A percentile compares a stretch with the other conserved stretches of the same genome.
Conservation (phyloP, 2,888 invertebrate genomes). For the Steromphala cineraria region DNA sequence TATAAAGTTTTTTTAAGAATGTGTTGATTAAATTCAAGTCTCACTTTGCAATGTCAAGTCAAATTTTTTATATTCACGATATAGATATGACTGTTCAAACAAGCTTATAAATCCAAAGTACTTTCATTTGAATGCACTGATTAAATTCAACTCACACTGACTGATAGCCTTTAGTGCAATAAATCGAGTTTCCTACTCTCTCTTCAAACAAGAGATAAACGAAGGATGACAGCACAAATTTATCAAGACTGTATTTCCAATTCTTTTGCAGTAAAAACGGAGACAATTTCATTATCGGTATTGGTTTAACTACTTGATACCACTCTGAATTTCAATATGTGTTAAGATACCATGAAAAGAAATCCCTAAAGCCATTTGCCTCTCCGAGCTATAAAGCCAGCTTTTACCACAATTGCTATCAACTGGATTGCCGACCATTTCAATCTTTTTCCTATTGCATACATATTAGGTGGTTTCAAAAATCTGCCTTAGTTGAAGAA, state of each 20-base stretch:
- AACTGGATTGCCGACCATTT: background rate
- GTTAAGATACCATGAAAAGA: background rate
- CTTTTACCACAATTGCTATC: background rate
- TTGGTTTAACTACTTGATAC: background rate
- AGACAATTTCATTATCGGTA: constrained; percentile 2
- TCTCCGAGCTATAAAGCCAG: background rate
- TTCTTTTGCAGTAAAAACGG: background rate
- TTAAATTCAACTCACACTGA: no score
- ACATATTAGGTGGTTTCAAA: no score
- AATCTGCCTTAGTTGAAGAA: no score
- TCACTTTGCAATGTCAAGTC: no score
- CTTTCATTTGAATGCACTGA: no score
- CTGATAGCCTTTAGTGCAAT: no score
- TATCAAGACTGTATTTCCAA: background rate
- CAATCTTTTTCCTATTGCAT: background rate
- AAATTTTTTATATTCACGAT: no score
- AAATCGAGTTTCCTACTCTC: no score
- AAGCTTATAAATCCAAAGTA: no score
- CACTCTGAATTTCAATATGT: background rate
- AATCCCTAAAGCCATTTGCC: background rate
- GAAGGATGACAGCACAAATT: background rate
- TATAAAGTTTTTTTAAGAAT: no score
- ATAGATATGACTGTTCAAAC: no score
- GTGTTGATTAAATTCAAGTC: no score
- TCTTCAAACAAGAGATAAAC: background rate